Evolutionary conservation across 2,888 invertebrate genomes (phyloP).

Genomic region (Tyria jacobaeae): DNA sequence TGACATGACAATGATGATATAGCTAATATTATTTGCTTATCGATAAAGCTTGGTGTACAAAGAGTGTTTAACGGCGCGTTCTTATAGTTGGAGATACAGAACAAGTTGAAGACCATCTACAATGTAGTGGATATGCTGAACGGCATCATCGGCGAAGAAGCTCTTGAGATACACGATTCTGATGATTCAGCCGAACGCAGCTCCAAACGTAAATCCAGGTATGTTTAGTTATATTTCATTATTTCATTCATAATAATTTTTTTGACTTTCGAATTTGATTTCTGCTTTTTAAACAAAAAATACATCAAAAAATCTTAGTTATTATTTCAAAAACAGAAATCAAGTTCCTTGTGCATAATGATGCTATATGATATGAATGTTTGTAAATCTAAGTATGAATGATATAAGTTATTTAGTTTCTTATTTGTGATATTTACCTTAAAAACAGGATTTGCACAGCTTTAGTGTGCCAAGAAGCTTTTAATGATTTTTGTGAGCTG

Average conservation of each 20-base stretch:
- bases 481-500: constrained; percentile 35
- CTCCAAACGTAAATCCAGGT: constrained; percentile 81
- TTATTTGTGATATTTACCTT: constrained; percentile 34
- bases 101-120: constrained; percentile 93
- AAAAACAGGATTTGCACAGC: constrained; percentile 61
- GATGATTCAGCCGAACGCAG: constrained; percentile 65
- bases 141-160: constrained; percentile 93
- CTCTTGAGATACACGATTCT: constrained; percentile 57
- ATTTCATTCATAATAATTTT: constrained; percentile 4
- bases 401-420: constrained; percentile 26
- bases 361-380: constrained; percentile 2
- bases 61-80: constrained; percentile 27
- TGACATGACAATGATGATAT: constrained; percentile 19
- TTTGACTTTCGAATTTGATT: constrained; percentile 36
- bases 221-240: constrained; percentile 38
- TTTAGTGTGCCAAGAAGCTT: constrained; percentile 50
- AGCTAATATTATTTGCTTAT: constrained; percentile 44
- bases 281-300: constrained; percentile 14
- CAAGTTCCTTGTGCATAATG: constrained; percentile 25
- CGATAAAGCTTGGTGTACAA: constrained; percentile 33
- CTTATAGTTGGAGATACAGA: constrained; percentile 91
- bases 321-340: constrained; percentile 15
- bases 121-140: constrained; percentile 96
- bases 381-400: constrained; percentile 28
- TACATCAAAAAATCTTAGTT: too few relatives aligned